Conservation (phyloP, 2,113 vertebrate genomes). For the Cynopterus brachyotis region DNA sequence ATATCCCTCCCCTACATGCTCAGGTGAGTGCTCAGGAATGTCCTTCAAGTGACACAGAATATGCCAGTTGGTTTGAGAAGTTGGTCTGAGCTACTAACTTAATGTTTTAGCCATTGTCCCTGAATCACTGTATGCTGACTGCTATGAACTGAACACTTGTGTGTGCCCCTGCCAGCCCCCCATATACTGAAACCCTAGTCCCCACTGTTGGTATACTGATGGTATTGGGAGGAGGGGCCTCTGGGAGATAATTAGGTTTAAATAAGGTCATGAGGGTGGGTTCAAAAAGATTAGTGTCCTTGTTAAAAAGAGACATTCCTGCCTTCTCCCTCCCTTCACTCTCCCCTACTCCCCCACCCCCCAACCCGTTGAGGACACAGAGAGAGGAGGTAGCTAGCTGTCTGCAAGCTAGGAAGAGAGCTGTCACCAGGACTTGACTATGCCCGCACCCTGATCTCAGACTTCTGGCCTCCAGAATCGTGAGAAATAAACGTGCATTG, state of each 20-base stretch:
- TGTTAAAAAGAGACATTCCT: not conserved
- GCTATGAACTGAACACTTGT: not conserved
- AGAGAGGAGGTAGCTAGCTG: not conserved
- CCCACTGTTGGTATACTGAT: not conserved
- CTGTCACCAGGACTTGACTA: not conserved
- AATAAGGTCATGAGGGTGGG: not conserved
- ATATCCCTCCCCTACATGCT: not conserved
- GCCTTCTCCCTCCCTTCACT: no score
- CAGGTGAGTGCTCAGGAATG: not conserved
- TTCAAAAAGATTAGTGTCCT: not conserved
- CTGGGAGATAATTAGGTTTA: not conserved
- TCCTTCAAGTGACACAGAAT: not conserved
- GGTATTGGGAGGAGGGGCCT: not conserved
- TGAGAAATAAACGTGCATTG: not conserved
- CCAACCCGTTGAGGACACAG: not conserved
- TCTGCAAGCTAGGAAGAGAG: not conserved
- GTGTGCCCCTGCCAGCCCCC: not conserved
- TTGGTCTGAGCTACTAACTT: not conserved
- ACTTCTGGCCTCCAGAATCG: not conserved
- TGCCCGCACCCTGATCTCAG: not conserved
- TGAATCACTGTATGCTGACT: not conserved
- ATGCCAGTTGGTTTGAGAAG: not conserved
- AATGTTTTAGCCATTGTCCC: not conserved
- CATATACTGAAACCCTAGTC: not conserved
- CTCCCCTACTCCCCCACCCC: not conserved